Evolutionary conservation across 2,113 vertebrate species (phyloP), one percentile per base, ranked within the genome.

Genomic region (Rhinogobius similis): DNA sequence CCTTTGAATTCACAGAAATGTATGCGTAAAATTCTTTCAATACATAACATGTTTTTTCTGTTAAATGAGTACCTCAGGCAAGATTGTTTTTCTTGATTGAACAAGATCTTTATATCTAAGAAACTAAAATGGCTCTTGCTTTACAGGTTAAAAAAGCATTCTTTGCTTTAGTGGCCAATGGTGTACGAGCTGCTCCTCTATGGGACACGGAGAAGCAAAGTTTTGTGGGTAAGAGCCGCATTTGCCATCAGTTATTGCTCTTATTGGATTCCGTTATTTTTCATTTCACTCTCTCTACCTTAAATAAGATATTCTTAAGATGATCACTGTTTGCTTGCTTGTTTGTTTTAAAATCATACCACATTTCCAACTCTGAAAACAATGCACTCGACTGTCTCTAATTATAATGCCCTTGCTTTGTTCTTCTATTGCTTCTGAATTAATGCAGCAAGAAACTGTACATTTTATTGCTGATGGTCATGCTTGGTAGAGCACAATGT

Each of bases 171-270:
- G 98, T 99, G 65, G 96, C 97, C 76, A 99, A 99, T 10, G 97
- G 98, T 63, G 98, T 99, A 23, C 94, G 98, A 75, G 98, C 98
- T 67, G 98, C 98, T 66, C 97, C 98, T 0, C 92, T 99, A 59
- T 99, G 98, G 98, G 98, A 99, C 87, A 96, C 96, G 67, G 98
- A 97, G 91, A 96, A 95, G 79, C 98, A 99, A 85, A 97, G 96
- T 91, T 99, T 99, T 94, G 96, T 99, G 92, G 97, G 97, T 98
- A 91, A 95, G 97, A 82, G 50, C 21, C 10, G 24, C 24, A 26
- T 39, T 56, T 1, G 24, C 24, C 52, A 21, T 21, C 21, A 23
- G 21, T 26, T 5, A 4, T 55, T 9, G 39, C 39, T 41, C 11
- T 41, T 36, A 7, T 5, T 36, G 32, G 32, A 36, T 36, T 36